Evolutionary conservation across 2,888 invertebrate genomes (phyloP).

Genomic region (Keiferia lycopersicella): DNA sequence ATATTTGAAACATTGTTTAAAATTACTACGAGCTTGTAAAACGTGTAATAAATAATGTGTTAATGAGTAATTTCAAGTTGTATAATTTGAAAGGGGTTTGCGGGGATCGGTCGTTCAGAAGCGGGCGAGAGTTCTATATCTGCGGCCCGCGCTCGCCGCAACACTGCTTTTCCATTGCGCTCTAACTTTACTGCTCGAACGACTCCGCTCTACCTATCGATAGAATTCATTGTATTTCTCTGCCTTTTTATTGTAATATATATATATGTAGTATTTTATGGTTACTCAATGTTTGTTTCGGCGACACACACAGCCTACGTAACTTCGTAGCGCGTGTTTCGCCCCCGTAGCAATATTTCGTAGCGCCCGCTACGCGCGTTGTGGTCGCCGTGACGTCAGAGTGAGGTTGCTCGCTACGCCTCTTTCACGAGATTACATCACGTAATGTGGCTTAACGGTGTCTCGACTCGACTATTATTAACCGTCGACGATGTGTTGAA

Average conservation of each 20-base stretch:
- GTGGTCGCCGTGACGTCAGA: constrained; percentile 45
- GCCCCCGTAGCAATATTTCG: constrained; percentile 42
- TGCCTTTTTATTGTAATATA: background rate
- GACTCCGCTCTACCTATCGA: background rate
- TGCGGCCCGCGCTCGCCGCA: constrained; percentile 32
- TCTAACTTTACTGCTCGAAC: constrained; percentile 12
- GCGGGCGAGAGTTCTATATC: constrained; percentile 15
- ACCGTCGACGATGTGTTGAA: constrained; percentile 14
- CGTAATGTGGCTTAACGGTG: constrained; percentile 17
- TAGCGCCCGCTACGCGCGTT: constrained; percentile 50
- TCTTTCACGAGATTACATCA: constrained; percentile 39
- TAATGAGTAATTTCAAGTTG: constrained; percentile 41
- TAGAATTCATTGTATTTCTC: background rate
- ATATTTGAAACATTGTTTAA: background rate
- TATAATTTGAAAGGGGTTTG: constrained; percentile 40
- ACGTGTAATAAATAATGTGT: constrained; percentile 53
- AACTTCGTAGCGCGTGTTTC: constrained; percentile 36
- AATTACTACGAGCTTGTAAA: constrained; percentile 39
- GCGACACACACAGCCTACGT: constrained; percentile 21
- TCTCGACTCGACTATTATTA: constrained; percentile 18
- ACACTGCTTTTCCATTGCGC: constrained; percentile 28
- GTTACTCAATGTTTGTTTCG: background rate
- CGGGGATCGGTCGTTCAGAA: background rate
- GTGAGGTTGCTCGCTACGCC: constrained; percentile 42
- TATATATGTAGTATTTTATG: background rate